Evolutionary conservation across 2,888 invertebrate genomes (phyloP), one percentile per base, ranked within the genome.

Genomic region (Brenthis daphne): DNA sequence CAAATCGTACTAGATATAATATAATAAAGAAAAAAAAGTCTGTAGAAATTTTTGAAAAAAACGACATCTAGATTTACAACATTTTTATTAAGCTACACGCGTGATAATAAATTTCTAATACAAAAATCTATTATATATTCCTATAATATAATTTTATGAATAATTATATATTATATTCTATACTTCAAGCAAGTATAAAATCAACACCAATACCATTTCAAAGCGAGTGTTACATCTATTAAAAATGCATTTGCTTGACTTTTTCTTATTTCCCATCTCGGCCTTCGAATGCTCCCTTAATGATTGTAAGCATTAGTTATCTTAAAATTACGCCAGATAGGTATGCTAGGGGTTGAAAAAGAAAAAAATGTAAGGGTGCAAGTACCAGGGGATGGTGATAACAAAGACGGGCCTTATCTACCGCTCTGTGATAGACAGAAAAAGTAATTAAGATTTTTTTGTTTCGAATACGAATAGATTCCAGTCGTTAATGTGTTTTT

Each of bases 391-490:
- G 82, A 83, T 83, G 81, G 79, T 90, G 90, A 90, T 91, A 90
- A 90, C 88, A 85, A 82, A 82, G 86, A 83, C 84, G 6, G 29
- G 29, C 48, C 60, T 60, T 60, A 60, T 60, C 60, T 60, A 48
- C 60, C 60, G 60, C 82, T 82, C 83, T 84, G 84, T 86, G 87
- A 87, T 84, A 82, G 80, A 80, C 82, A 85, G 85, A 88, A 88
- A 89, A 91, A 85, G 90, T 91, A 91, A 92, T 92, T 92, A 91
- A 90, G 85, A 77, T 79, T 80, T 87, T 88, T 88, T 85, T 85
- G 82, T 87, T 85, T 85, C 77, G 79, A 84, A 85, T 12, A 50
- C 50, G 60, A 70, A 86, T 85, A 85, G 86, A 87, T 87, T 88
- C 77, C 77, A 74, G 81, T 79, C 77, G 84, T 85, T 87, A 89